Evolutionary conservation across 53 echinoderm and acorn worm genomes (phyloP).

Genomic region (Stichopus horrens): DNA sequence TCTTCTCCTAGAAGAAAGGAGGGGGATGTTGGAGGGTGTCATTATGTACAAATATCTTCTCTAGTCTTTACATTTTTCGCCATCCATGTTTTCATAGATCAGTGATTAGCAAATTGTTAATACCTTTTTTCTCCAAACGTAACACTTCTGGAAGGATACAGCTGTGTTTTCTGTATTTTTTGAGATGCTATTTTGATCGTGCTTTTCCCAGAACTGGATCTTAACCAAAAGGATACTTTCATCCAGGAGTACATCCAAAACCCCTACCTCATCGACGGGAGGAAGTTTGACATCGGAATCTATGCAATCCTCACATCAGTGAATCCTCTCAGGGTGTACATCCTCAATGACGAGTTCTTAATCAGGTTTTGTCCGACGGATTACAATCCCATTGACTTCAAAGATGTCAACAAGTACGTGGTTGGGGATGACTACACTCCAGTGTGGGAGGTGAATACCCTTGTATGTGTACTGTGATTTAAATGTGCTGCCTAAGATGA

Average conservation of each 20-base stretch:
- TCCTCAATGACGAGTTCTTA: slow-evolving; percentile 72
- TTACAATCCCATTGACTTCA: slow-evolving; percentile 71
- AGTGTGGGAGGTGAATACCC: slow-evolving; percentile 71
- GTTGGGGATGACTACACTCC: slow-evolving; percentile 95
- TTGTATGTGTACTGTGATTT: not conserved
- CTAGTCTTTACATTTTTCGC: too few species aligned
- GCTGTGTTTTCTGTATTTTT: too few species aligned
- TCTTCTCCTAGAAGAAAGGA: too few species aligned
- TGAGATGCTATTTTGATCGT: too few species aligned
- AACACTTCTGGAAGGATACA: too few species aligned
- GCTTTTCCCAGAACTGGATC: slow-evolving; percentile 65
- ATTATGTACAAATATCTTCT: too few species aligned
- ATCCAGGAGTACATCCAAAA: slow-evolving; percentile 85
- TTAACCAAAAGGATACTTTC: slow-evolving; percentile 68
- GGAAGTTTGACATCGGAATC: slow-evolving; percentile 86
- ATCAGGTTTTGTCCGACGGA: slow-evolving; percentile 82
- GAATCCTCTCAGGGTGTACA: slow-evolving; percentile 84
- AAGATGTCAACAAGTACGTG: slow-evolving; percentile 76
- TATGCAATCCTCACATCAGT: slow-evolving; percentile 81
- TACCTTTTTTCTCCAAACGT: too few species aligned
- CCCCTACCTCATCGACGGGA: slow-evolving; percentile 83
- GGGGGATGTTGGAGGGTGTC: too few species aligned
- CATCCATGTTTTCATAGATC: too few species aligned
- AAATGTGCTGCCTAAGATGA: not conserved
- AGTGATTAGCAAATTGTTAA: too few species aligned